Conservation (phyloP, 2,888 invertebrate species). For the Pilophorus perplexus region DNA sequence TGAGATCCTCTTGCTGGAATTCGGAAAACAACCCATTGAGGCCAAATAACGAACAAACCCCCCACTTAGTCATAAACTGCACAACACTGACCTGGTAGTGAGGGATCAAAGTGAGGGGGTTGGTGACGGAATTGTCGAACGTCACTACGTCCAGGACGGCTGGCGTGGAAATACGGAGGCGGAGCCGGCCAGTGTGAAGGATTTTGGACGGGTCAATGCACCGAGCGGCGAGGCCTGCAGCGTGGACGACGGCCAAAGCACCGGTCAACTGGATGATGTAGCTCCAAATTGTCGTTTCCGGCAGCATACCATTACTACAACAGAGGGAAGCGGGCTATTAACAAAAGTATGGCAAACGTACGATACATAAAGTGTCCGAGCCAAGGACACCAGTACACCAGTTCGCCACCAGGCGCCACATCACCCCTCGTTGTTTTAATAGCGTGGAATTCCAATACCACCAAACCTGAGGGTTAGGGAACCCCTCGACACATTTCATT, state of each 20-base stretch:
- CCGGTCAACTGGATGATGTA: constrained; percentile 90
- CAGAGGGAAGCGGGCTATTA: background rate
- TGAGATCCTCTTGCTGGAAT: constrained; percentile 84
- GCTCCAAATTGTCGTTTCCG: constrained; percentile 92
- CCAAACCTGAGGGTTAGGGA: too few species aligned
- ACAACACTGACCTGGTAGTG: constrained; percentile 65
- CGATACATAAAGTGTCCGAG: background rate
- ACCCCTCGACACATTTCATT: too few species aligned
- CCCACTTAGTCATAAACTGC: too few species aligned
- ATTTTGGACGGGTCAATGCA: constrained; percentile 91
- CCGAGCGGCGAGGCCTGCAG: constrained; percentile 71
- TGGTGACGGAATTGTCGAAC: constrained; percentile 67
- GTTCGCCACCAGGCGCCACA: too few species aligned
- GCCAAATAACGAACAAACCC: too few species aligned
- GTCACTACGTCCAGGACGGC: constrained; percentile 78
- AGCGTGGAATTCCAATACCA: too few species aligned
- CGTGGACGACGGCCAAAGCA: constrained; percentile 87
- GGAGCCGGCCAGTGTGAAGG: constrained; percentile 68
- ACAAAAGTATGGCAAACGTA: background rate
- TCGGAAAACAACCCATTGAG: too few species aligned
- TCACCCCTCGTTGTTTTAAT: too few species aligned
- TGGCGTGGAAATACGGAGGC: constrained; percentile 77
- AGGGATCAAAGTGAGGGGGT: constrained; percentile 64
- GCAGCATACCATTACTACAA: constrained; percentile 62
- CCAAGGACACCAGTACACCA: too few species aligned